Evolutionary conservation across 1,140 invertebrate species (phyloP), one percentile per base, ranked within the genome.

Genomic region (Globodera rostochiensis): DNA sequence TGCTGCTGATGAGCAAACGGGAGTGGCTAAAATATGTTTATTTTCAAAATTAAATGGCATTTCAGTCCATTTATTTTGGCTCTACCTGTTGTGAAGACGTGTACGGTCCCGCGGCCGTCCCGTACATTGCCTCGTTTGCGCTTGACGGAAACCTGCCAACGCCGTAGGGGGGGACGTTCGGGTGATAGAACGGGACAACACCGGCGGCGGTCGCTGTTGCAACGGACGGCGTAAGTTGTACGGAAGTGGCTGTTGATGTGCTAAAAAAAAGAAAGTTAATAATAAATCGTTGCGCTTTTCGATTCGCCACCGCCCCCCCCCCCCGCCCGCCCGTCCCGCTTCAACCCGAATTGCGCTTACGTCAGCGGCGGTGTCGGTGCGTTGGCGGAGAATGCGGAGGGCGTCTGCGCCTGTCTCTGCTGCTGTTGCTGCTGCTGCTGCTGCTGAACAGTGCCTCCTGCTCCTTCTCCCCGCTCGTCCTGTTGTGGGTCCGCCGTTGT

Each of bases 331-430:
- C 74, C n/a, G 15, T 3, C 1, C 8, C 70, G 49, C 53, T 83
- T 49, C 81, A 67, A 64, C 73, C 75, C 25, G 50, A 60, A 73
- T n/a, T 80, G 57, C 57, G 60, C 83, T 21, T 69, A 84, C 70
- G 83, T 73, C n/a, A 84, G 49, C 13, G 69, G 83, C 53, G 84
- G 83, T n/a, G 83, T 82, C n/a, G 83, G 82, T 47, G 64, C 77
- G 49, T 80, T 49, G 11, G 83, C 84, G 13, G 70, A 81, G 71
- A 50, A 80, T 46, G 60, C 15, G 67, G 53, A 71, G 47, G 74
- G 79, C 79, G 66, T 85, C 53, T 81, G 69, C 19, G 77, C 13
- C 47, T 4, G 80, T 25, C 79, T 47, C 67, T 81, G 57, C 19
- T n/a, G 15, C 69, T 74, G 49, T 71, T 19, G 81, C 25, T 13